Evolutionary conservation across 2,113 vertebrate genomes (phyloP), one percentile per base, ranked within the genome.

Genomic region (Thalassarche chlororhynchos): DNA sequence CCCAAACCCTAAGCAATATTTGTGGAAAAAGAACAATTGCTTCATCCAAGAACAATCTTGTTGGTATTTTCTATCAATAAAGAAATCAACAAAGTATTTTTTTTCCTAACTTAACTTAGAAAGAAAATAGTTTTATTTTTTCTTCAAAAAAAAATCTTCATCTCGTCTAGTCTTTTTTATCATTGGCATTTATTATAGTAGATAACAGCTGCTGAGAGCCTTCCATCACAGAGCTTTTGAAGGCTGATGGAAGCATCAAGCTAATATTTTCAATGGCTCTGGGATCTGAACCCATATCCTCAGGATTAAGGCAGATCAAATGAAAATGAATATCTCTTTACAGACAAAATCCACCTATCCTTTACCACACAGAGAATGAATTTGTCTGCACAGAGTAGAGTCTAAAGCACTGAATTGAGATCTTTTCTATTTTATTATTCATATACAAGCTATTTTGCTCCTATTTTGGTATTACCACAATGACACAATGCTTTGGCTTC

Each of bases 281-380:
- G 84, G 71, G 90, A 96, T 96, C 89, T 89, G 78, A 93, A 95
- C 58, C 65, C 40, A 68, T 83, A 97, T 93, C 75, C 84, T 89
- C 65, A 65, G 93, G 96, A 98, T 98, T 97, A 98, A 96, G 91
- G 89, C 77, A 96, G 93, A 97, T 96, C 81, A 95, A 93, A 70
- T 96, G 71, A 76, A 97, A 96, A 96, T 66, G 9, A 95, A 76
- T 94, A 84, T 42, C 46, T 69, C 71, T 89, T 95, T 79, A 84
- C 74, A 82, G 57, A 85, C 6, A 85, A 92, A 90, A 90, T 58
- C 74, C 66, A 96, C 46, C 75, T 80, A 84, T 51, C 61, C 51
- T 81, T 95, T 86, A 83, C 32, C 38, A 84, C 29, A 46, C 7
- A 34, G 66, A 87, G 32, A 89, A 94, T 52, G 28, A 84, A 64